phyloP scores from a whole-genome alignment of 2,797 vertebrate genomes.

The Diceros bicornis region DNA sequence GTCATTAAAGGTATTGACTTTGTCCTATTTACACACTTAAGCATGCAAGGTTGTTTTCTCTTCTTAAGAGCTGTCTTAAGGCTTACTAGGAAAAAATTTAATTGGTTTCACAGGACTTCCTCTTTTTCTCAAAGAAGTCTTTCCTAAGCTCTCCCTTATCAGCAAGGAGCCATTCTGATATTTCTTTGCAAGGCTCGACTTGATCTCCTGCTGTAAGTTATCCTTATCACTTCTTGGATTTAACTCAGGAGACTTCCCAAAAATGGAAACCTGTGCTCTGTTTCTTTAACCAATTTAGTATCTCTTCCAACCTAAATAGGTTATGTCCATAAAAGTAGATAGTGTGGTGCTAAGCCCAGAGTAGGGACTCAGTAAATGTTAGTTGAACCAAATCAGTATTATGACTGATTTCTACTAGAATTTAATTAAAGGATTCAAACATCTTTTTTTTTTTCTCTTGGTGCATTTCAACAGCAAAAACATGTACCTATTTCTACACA shows the following conservation, averaged over 20 bases:
- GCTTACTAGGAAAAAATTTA: slow-evolving; percentile 9
- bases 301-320: slow-evolving; percentile 17
- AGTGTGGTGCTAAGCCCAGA: not conserved
- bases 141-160: slow-evolving; percentile 3
- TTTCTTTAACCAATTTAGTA: slow-evolving; percentile 37
- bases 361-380: not conserved
- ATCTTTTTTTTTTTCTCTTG: not conserved
- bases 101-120: not conserved
- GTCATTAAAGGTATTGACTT: not conserved
- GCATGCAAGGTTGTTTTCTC: slow-evolving; percentile 4
- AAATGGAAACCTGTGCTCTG: not conserved
- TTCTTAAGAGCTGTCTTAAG: not conserved
- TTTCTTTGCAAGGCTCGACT: slow-evolving; percentile 34
- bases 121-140: slow-evolving; percentile 39
- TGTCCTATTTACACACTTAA: not conserved
- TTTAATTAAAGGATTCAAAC: not conserved
- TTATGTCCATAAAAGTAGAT: not conserved
- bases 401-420: slow-evolving; percentile 1
- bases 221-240: not conserved
- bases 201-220: slow-evolving; percentile 49
- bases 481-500: not conserved
- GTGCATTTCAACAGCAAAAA: slow-evolving; percentile 33
- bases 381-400: slow-evolving; percentile 49
- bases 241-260: slow-evolving; percentile 49
- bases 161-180: slow-evolving; percentile 31